These are phyloP conservation scores for Tribolium madens DNA, from an alignment of 1,140 invertebrate genomes.

Conservation along the genomic window DNA sequence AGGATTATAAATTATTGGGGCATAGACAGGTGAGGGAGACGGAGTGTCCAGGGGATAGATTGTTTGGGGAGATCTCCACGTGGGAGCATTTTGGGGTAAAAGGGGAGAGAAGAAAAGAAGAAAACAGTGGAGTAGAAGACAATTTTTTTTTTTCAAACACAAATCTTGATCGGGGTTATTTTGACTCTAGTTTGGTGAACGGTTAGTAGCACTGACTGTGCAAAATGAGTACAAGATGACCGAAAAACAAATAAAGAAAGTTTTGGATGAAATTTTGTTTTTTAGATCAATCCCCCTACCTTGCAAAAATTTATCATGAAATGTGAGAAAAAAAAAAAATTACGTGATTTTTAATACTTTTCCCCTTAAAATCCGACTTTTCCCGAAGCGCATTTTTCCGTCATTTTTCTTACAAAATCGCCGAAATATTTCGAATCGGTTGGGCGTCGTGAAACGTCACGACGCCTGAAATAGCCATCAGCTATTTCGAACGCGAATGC, in stretches of 20 bases:
- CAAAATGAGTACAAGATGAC: neutral
- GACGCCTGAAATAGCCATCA: conserved; percentile 57
- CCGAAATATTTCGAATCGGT: conserved; percentile 47
- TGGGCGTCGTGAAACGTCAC: conserved; percentile 51
- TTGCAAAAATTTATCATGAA: too few relatives aligned
- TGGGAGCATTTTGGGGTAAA: conserved; percentile 71
- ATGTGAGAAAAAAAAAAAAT: too few relatives aligned
- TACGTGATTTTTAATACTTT: too few relatives aligned
- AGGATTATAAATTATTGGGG: conserved; percentile 75
- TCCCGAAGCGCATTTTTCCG: neutral
- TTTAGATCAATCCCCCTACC: too few relatives aligned
- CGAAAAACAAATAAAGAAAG: neutral
- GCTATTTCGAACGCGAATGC: conserved; percentile 58
- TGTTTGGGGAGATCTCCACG: conserved; percentile 73
- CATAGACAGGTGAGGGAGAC: conserved; percentile 78
- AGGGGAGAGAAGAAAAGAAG: neutral
- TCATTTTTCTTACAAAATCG: conserved; percentile 16
- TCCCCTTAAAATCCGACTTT: too few relatives aligned
- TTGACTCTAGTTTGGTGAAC: neutral
- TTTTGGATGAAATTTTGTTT: neutral
- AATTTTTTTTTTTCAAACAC: conserved; percentile 39
- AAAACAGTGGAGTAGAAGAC: conserved; percentile 7
- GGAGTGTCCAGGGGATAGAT: conserved; percentile 75
- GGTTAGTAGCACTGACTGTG: neutral
- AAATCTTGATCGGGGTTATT: neutral